Evolutionary conservation across 1,140 invertebrate genomes (phyloP).

Genomic region (Ectropis grisescens): DNA sequence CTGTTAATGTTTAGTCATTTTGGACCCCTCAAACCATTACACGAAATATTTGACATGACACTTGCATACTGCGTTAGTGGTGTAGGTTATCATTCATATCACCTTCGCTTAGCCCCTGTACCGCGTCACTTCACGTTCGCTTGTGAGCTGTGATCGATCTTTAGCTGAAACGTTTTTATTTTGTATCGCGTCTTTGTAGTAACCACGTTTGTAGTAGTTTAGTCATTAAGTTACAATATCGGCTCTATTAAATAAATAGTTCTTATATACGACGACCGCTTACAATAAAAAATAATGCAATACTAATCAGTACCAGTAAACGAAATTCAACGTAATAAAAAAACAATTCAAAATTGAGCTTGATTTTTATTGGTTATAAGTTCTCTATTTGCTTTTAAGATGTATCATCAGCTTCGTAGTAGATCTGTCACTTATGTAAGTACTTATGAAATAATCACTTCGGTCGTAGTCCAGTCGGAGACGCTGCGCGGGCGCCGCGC

Average conservation of each 20-base stretch:
- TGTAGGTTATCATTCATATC: constrained; percentile 44
- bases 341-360: too few species aligned
- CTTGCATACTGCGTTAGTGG: too few species aligned
- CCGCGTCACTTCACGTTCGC: constrained; percentile 40
- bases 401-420: constrained; percentile 59
- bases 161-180: constrained; percentile 38
- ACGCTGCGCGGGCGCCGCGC: too few species aligned
- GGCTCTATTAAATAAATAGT: constrained; percentile 10
- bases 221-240: constrained; percentile 33
- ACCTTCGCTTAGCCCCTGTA: constrained; percentile 29
- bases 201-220: constrained; percentile 37
- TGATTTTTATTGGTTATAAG: constrained; percentile 29
- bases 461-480: too few species aligned
- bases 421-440: constrained; percentile 69
- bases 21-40: too few species aligned
- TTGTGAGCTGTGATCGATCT: constrained; percentile 60
- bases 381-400: constrained; percentile 62
- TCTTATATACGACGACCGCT: constrained; percentile 8
- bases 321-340: too few species aligned
- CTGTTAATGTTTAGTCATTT: too few species aligned
- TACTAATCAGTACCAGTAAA: too few species aligned
- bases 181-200: constrained; percentile 30
- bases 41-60: too few species aligned
- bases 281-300: constrained; percentile 3
- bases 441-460: constrained; percentile 62